These are phyloP conservation scores for Mayetiola destructor DNA, from an alignment of 2,888 invertebrate species.

Conservation along the genomic window DNA sequence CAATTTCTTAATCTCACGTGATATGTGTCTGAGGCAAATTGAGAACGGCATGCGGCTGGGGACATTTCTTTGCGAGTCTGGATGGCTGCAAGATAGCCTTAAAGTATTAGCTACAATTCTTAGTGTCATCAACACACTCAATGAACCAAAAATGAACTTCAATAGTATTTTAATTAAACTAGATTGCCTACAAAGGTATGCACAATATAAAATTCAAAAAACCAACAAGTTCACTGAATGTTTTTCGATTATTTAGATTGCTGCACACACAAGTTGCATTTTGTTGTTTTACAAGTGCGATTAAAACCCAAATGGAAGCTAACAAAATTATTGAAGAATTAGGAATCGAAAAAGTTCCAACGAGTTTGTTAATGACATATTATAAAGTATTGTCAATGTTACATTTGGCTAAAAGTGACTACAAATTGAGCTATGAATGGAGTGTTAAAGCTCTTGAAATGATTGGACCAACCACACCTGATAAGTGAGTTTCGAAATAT, in stretches of 20 bases:
- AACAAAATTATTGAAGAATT: constrained; percentile 40
- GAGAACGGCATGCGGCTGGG: constrained; percentile 39
- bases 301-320: constrained; percentile 50
- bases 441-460: constrained; percentile 58
- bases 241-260: constrained; percentile 44
- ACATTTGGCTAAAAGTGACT: constrained; percentile 74
- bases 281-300: constrained; percentile 65
- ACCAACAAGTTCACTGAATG: too few relatives aligned
- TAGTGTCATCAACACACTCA: constrained; percentile 23
- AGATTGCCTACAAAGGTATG: constrained; percentile 73
- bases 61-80: constrained; percentile 74
- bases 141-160: background rate
- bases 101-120: constrained; percentile 54
- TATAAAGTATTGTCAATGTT: constrained; percentile 72
- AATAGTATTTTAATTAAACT: constrained; percentile 45
- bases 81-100: constrained; percentile 70
- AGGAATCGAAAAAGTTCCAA: constrained; percentile 31
- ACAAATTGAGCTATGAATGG: constrained; percentile 66
- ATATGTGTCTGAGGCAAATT: constrained; percentile 18
- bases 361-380: constrained; percentile 47
- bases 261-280: constrained; percentile 70
- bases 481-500: constrained; percentile 37
- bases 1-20: background rate
- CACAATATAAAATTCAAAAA: too few relatives aligned
- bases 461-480: constrained; percentile 46